phyloP scores from a whole-genome alignment of 2,797 vertebrate genomes.

The Sebastolobus alascanus region DNA sequence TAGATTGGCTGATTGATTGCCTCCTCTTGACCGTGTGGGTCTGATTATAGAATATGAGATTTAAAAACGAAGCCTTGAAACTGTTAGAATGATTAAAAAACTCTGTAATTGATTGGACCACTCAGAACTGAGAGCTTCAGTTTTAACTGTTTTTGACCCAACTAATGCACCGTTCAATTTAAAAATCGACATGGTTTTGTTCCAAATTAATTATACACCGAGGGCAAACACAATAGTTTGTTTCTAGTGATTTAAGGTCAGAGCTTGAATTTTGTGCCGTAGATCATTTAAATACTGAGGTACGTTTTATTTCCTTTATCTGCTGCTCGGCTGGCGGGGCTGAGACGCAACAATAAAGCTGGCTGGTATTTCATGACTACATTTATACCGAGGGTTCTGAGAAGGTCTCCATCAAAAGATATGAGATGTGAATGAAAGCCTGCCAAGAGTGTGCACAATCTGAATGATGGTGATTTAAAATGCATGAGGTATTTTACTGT shows the following conservation, averaged over 20 bases:
- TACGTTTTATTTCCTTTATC: conserved; percentile 35
- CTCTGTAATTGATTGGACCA: conserved; percentile 4
- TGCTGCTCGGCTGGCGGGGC: conserved; percentile 17
- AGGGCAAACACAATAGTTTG: conserved; percentile 8
- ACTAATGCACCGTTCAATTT: neutral
- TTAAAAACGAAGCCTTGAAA: conserved; percentile 26
- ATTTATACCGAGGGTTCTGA: conserved; percentile 32
- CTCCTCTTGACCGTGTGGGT: conserved; percentile 11
- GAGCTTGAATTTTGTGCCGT: conserved; percentile 12
- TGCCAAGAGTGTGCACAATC: conserved; percentile 33
- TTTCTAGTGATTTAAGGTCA: conserved; percentile 23
- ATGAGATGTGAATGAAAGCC: conserved; percentile 45
- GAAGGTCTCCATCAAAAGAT: conserved; percentile 37
- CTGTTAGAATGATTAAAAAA: conserved; percentile 22
- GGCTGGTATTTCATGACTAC: conserved; percentile 36
- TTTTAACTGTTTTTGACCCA: conserved; percentile 10
- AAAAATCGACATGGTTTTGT: neutral
- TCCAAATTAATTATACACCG: neutral
- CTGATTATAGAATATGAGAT: conserved; percentile 24
- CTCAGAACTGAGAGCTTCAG: neutral
- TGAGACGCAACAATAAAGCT: conserved; percentile 25
- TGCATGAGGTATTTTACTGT: conserved; percentile 25
- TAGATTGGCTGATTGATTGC: conserved; percentile 30
- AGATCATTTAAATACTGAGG: conserved; percentile 30
- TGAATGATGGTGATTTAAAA: conserved; percentile 53